Evolutionary conservation across 92 coral and sea anemone species (phyloP).

Genomic region (Isaurus tuberculatus): DNA sequence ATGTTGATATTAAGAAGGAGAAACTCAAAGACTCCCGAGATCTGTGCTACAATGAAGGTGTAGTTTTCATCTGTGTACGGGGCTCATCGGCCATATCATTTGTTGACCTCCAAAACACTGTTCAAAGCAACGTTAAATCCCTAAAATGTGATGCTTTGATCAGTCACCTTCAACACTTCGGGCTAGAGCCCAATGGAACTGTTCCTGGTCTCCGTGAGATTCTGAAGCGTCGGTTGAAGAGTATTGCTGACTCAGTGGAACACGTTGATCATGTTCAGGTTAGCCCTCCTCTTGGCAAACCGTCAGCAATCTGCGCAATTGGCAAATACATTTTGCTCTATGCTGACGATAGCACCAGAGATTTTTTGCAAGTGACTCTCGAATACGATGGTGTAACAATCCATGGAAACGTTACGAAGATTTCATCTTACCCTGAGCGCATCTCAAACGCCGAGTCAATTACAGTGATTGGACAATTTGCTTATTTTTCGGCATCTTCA

Average conservation of each 20-base stretch:
- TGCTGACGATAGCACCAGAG: slow-evolving; percentile 4
- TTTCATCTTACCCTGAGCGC: background rate
- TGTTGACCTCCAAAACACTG: slow-evolving; percentile 42
- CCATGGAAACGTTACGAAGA: background rate
- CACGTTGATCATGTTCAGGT: slow-evolving; percentile 36
- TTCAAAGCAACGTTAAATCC: slow-evolving; percentile 6
- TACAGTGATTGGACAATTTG: slow-evolving; percentile 4
- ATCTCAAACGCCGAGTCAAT: slow-evolving; percentile 18
- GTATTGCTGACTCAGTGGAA: slow-evolving; percentile 3
- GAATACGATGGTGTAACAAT: slow-evolving; percentile 46
- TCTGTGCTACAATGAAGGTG: slow-evolving; percentile 37
- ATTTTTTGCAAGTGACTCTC: slow-evolving; percentile 40
- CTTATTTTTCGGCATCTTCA: slow-evolving; percentile 43
- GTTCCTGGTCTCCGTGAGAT: slow-evolving; percentile 41
- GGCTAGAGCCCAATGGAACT: slow-evolving; percentile 49
- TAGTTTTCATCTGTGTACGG: slow-evolving; percentile 49
- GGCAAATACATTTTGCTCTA: slow-evolving; percentile 40
- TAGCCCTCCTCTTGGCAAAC: too few relatives aligned
- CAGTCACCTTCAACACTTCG: slow-evolving; percentile 39
- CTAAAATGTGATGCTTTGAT: slow-evolving; percentile 51
- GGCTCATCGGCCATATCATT: slow-evolving; percentile 42
- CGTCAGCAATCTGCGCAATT: slow-evolving; percentile 17
- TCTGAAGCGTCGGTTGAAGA: slow-evolving; percentile 41
- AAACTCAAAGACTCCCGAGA: slow-evolving; percentile 57
- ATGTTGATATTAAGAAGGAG: slow-evolving; percentile 40